Base-by-base conservation (phyloP, 1,140 invertebrate species). In the Magallana angulata region DNA sequence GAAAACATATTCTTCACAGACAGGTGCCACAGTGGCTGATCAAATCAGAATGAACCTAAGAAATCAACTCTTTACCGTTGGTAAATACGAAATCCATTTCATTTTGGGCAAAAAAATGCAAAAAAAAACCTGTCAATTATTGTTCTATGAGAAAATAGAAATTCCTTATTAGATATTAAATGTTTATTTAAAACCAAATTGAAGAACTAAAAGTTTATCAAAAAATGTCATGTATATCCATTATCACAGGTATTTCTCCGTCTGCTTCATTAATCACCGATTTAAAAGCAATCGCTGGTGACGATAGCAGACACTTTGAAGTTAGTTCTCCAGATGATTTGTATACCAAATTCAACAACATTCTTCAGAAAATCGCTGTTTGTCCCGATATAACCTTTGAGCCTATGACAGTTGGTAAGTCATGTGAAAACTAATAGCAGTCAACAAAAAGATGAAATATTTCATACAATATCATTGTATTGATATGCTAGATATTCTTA, bases 341-440 rank as follows among this genome's bases (percentile, higher is more conserved):
- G 6, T 76, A 76, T 30, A 12, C 68, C 12, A 7, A 76, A 30
- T 76, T 76, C 68, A 76, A 76, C 24, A 24, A 7, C 12, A 30
- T 76, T 76, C 68, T 76, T 30, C 68, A 76, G 68, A 36, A 76
- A 76, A 76, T 76, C 7, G 68, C 68, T 30, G 24, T 30, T 24
- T 76, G 68, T 76, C 68, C 68, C 9, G 14, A 18, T 30, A 76
- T 30, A 76, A 11, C 68, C 12, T 18, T 64, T 18, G 68, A 30
- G 30, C 68, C 18, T 1, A 24, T 24, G 68, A 76, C 68, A 9
- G 68, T 76, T 12, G 24, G 68, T 76, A 76, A 36, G 68, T 71
- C n/a, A 6, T 62, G n/a, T 62, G 12, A 12, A 16, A 5, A 48
- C 36, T 48, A 48, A 48, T 48, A 48, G 36, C 36, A 48, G 36